phyloP scores from a whole-genome alignment of 2,888 invertebrate genomes.

The Arenicola marina region DNA sequence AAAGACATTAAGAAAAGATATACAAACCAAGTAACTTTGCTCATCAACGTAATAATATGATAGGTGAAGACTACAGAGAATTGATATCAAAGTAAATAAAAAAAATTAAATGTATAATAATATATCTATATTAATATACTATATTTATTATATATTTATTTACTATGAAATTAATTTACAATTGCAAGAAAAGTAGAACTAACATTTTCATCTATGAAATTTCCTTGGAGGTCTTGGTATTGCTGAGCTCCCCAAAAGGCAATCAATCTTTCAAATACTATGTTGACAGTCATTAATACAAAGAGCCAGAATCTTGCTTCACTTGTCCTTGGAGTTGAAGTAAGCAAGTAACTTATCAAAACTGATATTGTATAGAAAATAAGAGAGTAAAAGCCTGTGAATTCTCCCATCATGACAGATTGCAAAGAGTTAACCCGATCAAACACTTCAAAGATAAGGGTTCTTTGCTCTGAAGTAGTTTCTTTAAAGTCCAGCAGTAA shows the following conservation, averaged over 20 bases:
- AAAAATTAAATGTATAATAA: no score
- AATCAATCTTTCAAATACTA: slow-evolving; percentile 62
- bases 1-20: background rate
- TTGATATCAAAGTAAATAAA: no score
- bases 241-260: slow-evolving; percentile 18
- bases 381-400: slow-evolving; percentile 70
- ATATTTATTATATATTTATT: no score
- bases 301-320: slow-evolving; percentile 67
- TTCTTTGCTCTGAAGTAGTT: slow-evolving; percentile 66
- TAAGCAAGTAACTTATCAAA: slow-evolving; percentile 66
- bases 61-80: no score
- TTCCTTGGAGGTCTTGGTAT: slow-evolving; percentile 2
- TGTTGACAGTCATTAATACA: slow-evolving; percentile 64
- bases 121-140: no score
- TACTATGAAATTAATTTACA: no score
- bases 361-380: slow-evolving; percentile 67
- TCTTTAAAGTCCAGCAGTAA: slow-evolving; percentile 61
- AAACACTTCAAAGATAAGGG: slow-evolving; percentile 67
- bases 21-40: background rate
- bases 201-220: slow-evolving; percentile 19
- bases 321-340: slow-evolving; percentile 66
- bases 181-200: no score
- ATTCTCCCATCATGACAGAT: slow-evolving; percentile 69
- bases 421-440: slow-evolving; percentile 67
- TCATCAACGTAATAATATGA: no score